Evolutionary conservation across 1,140 invertebrate genomes (phyloP).

Genomic region (Papilio aristodemus): DNA sequence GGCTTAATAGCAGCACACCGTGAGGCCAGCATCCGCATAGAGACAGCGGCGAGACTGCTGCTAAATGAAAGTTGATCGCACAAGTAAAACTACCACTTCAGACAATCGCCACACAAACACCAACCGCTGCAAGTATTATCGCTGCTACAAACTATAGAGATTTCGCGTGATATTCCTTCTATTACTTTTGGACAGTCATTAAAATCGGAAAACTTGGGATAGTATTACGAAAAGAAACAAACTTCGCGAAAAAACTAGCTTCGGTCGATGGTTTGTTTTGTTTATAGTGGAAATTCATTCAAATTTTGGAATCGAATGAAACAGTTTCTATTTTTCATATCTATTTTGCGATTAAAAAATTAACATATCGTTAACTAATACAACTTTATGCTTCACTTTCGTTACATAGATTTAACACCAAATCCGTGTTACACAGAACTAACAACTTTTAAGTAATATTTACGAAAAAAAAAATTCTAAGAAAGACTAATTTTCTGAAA

Average conservation of each 20-base stretch:
- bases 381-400: conserved; percentile 31
- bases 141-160: conserved; percentile 37
- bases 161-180: background rate
- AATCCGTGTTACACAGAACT: background rate
- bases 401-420: conserved; percentile 18
- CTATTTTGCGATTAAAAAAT: background rate
- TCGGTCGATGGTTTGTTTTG: too few relatives aligned
- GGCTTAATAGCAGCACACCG: conserved; percentile 67
- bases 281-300: too few relatives aligned
- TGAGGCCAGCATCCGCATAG: conserved; percentile 74
- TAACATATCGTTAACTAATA: too few relatives aligned
- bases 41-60: conserved; percentile 75
- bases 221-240: background rate
- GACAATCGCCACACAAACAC: conserved; percentile 32
- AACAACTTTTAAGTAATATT: background rate
- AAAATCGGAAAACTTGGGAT: background rate
- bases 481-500: conserved; percentile 25
- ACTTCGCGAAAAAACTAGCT: background rate
- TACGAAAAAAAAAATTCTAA: conserved; percentile 36
- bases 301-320: background rate
- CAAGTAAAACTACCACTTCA: conserved; percentile 57
- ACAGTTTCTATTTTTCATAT: background rate
- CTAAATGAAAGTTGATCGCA: conserved; percentile 78
- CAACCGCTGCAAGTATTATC: conserved; percentile 57
- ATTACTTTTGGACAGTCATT: background rate